Base-by-base conservation (phyloP, 1,140 invertebrate genomes). In the Drosophila subobscura region DNA sequence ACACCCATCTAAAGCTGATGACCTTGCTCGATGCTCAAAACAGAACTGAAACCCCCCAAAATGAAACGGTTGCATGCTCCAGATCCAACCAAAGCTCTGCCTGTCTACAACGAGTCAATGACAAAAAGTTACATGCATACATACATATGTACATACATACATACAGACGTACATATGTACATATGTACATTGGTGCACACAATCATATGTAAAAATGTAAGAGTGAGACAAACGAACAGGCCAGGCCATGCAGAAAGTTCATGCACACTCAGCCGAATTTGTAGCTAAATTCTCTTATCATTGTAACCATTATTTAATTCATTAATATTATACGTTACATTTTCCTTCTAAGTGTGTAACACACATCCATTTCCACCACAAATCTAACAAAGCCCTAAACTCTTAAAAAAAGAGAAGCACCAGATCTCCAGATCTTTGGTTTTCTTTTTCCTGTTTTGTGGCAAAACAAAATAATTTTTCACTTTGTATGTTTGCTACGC, bases 91-190 rank as follows among this genome's bases (percentile, higher is more conserved):
- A 54, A 63, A 58, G 75, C 56, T 70, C 44, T 40, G 54, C 57
- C 57, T 50, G 41, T 56, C 47, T 59, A 58, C 42, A 60, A 5
- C 61, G 57, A 61, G 53, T 84, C 79, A 78, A 79, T 79, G 79
- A 73, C 72, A 85, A 73, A 73, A 72, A 63, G 64, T 80, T 85
- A 65, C 67, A 12, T 55, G 42, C 25, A 47, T 5, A 14, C 27
- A 42, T 4, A 47, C 1, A 33, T 33, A 41, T 7, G 33, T 1
- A 44, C 29, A 23, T 22, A 41, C 40, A 50, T 22, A 54, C 8
- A 29, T 44, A n/a, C n/a, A n/a, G n/a, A 25, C 8, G 4, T 25
- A 55, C 4, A 27, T 46, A 46, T 25, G 45, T 20, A 45, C 27
- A 57, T 45, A 29, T 29, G 14, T 7, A 57, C 22, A 16, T 20